Evolutionary conservation across 1,140 invertebrate species (phyloP).

Genomic region (Mya arenaria): DNA sequence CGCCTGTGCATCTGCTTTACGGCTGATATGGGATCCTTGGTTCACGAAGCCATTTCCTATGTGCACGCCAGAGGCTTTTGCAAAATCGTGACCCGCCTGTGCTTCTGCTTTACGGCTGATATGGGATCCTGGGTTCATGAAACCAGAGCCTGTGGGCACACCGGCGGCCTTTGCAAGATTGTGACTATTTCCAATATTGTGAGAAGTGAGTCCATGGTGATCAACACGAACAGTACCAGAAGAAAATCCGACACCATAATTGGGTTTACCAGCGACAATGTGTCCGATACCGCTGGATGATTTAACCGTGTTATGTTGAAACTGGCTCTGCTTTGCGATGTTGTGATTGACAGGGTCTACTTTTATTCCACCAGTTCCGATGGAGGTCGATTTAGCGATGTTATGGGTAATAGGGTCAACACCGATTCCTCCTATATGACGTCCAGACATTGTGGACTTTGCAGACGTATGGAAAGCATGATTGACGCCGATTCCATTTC

Average conservation of each 20-base stretch:
- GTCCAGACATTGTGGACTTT: too few relatives aligned
- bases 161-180: constrained; percentile 10
- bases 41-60: constrained; percentile 13
- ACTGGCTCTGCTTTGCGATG: background rate
- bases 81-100: background rate
- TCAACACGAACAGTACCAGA: background rate
- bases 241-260: background rate
- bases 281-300: background rate
- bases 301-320: constrained; percentile 26
- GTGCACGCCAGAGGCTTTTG: background rate
- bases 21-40: background rate
- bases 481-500: too few relatives aligned
- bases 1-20: background rate
- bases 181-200: constrained; percentile 17
- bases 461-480: too few relatives aligned
- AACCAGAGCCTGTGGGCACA: background rate
- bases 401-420: background rate
- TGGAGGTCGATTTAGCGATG: background rate
- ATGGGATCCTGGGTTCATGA: constrained; percentile 9
- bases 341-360: background rate
- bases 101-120: background rate
- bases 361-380: background rate
- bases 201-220: constrained; percentile 3
- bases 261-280: background rate
- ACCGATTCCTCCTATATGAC: too few relatives aligned